A percentile compares a stretch with the other conserved stretches of the same genome.
Conservation (phyloP, 1,140 invertebrate species). For the Megalonaias nervosa region DNA sequence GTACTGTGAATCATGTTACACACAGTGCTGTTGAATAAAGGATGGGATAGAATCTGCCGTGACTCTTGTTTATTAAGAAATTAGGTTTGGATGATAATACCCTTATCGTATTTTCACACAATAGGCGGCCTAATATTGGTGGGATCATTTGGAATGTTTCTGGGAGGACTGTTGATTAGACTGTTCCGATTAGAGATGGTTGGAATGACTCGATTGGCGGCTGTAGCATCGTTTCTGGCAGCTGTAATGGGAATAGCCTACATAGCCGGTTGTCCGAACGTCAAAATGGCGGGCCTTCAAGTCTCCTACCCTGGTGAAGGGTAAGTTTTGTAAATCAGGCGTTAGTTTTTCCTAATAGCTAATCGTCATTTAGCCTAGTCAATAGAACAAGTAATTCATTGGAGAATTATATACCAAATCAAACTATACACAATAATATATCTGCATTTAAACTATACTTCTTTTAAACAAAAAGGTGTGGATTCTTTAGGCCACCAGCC, state of each 20-base stretch:
- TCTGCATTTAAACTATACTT: neutral
- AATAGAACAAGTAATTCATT: neutral
- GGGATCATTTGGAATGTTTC: constrained; percentile 46
- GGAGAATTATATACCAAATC: neutral
- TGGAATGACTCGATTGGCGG: constrained; percentile 42
- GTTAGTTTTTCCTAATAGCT: neutral
- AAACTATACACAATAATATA: neutral
- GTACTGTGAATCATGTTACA: too few species aligned
- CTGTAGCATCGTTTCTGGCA: constrained; percentile 17
- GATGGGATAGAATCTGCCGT: too few species aligned
- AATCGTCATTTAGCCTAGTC: neutral
- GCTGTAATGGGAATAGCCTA: constrained; percentile 37
- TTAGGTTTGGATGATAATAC: neutral
- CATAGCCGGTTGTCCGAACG: constrained; percentile 48
- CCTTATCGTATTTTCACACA: neutral
- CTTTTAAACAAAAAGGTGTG: too few species aligned
- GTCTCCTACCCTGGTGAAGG: constrained; percentile 37
- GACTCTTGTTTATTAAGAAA: too few species aligned
- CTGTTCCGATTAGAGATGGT: constrained; percentile 40
- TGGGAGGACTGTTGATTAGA: constrained; percentile 45
- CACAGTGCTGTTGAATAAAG: too few species aligned
- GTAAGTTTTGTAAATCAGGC: constrained; percentile 16
- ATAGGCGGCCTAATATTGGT: constrained; percentile 48
- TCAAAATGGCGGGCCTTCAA: constrained; percentile 41
- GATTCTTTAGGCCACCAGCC: too few species aligned